These are phyloP conservation scores for Anthopleura xanthogrammica DNA, from an alignment of 92 coral and sea anemone genomes.

Conservation along the genomic window DNA sequence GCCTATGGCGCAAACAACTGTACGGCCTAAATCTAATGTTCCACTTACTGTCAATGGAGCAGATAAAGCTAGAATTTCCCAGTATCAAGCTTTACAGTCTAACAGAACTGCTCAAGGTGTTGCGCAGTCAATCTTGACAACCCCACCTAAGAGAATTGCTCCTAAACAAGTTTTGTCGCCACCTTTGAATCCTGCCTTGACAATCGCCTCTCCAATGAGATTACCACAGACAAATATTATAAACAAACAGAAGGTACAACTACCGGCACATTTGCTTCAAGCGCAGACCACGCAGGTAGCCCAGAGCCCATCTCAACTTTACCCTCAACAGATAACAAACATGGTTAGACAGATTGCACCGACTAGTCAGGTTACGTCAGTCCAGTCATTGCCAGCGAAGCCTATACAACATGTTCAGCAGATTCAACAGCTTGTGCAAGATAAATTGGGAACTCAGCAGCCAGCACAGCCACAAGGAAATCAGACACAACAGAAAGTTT, in stretches of 20 bases:
- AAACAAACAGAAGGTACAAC: conserved; percentile 31
- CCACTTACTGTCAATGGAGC: conserved; percentile 36
- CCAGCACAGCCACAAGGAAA: conserved; percentile 34
- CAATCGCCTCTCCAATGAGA: conserved; percentile 41
- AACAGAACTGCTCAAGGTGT: conserved; percentile 33
- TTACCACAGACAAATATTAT: conserved; percentile 31
- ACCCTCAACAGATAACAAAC: conserved; percentile 30
- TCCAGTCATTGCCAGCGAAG: conserved; percentile 28
- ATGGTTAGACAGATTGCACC: conserved; percentile 18
- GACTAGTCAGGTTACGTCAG: background rate
- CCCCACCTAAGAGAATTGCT: conserved; percentile 78
- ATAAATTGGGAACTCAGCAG: conserved; percentile 60
- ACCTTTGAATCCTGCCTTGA: conserved; percentile 35
- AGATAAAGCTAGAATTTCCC: conserved; percentile 17
- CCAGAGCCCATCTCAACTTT: background rate
- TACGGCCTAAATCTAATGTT: conserved; percentile 32
- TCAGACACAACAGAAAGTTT: conserved; percentile 44
- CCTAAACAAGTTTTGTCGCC: conserved; percentile 75
- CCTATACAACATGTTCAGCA: conserved; percentile 78
- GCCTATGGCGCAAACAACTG: conserved; percentile 33
- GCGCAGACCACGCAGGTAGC: conserved; percentile 19
- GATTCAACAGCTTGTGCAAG: conserved; percentile 66
- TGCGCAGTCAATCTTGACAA: conserved; percentile 36
- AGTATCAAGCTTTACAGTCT: conserved; percentile 8
- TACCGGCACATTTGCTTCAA: conserved; percentile 48